Base-by-base conservation (phyloP, 2,113 vertebrate genomes). In the Malurus alboscapulatus region DNA sequence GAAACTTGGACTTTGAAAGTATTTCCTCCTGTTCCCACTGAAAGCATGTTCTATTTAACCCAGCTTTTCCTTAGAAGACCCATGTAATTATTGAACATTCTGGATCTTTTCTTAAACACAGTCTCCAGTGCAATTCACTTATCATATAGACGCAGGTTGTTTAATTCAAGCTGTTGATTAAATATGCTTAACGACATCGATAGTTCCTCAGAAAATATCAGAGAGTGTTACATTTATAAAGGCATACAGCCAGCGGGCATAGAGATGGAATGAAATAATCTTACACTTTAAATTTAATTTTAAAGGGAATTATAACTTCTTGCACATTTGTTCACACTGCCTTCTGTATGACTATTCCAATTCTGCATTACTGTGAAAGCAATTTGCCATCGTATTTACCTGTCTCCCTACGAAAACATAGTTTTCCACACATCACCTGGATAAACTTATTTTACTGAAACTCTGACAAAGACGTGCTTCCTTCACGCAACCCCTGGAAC, bases 361-460 rank as follows among this genome's bases (percentile, higher is more conserved):
- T 68, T 36, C 29, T 20, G 40, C 24, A 8, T 3, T 13, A 18
- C 5, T 7, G 42, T 3, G 17, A 74, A 74, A 84, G 40, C 32
- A 14, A 38, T 32, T 36, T 30, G 10, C 10, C 40, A n/a, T 4
- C 21, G 4, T 11, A 5, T 90, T 69, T 61, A 54, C 58, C 38
- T 3, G 1, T 12, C 45, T 42, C 17, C n/a, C 82, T 44, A 25
- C 0, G 4, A 48, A 89, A 81, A 61, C 5, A 5, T 0, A 5
- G 25, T 19, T 77, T 54, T 34, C 17, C 32, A 44, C 42, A 6
- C 42, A 14, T 26, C 21, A 53, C 57, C 12, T 9, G 22, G 36
- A 42, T 24, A 62, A 95, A 96, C 68, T 96, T 94, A 72, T 62
- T 78, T n/a, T 32, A 13, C 62, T 14, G 30, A 25, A 48, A 53